Evolutionary conservation across 1,140 invertebrate species (phyloP), one percentile per base, ranked within the genome.

Genomic region (Ylistrum balloti): DNA sequence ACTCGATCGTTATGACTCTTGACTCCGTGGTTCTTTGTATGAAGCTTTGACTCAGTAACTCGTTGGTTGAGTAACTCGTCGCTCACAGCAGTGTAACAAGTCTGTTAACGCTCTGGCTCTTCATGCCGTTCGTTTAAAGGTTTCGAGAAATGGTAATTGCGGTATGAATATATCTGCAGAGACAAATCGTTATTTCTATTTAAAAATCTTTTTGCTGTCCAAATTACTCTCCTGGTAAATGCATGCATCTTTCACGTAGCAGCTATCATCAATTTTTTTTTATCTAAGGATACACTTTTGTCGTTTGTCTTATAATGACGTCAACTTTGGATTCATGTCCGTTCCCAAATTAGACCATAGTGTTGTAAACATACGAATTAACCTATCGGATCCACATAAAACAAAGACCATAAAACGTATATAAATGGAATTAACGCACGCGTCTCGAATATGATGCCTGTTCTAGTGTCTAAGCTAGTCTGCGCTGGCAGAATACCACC

Each of bases 351-450:
- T 74, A n/a, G 56, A n/a, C 56, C 2, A 11, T 28, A 74, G 56
- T 74, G 56, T 74, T 74, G 56, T 74, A 74, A 74, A 74, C n/a
- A 74, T 22, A 74, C 56, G 17, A 28, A 74, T 74, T n/a, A 74
- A 74, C 56, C n/a, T 74, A 45, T 74, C n/a, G 56, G 56, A 17
- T 74, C 56, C 17, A 74, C 56, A 74, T 74, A 74, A 56, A 74
- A 74, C 56, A 28, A 74, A 74, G 7, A 5, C 56, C 56, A 28
- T 74, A 74, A 74, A 74, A 74, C 56, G n/a, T 28, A 9, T n/a
- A 74, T 74, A 28, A 74, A 74, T 74, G 56, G 56, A 74, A 74
- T 28, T 74, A 74, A 28, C 56, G n/a, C 56, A 74, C 56, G 56
- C n/a, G 56, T 17, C 22, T 74, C 28, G 56, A 28, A 28, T 74